Percentiles rank a stretch among this genome's conserved stretches.
Evolutionary conservation across 2,113 vertebrate species (phyloP).

Genomic region (Grammomys dolichurus): DNA sequence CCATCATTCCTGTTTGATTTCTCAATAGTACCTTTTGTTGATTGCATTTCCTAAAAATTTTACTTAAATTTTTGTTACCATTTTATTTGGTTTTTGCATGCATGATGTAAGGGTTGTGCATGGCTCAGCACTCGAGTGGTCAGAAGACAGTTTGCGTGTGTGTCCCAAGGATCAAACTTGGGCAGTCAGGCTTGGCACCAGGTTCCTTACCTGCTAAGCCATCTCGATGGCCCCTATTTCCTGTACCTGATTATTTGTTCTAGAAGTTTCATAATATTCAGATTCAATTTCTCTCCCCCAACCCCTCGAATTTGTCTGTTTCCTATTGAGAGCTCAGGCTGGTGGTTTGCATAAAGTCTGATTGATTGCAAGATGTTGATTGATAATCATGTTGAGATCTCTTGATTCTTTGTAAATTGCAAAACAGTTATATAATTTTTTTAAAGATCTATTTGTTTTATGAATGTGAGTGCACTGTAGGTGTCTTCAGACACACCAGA

Average conservation of each 20-base stretch:
- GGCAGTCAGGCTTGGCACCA: neutral
- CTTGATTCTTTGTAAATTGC: conserved; percentile 37
- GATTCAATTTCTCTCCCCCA: neutral
- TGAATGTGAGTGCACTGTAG: no score
- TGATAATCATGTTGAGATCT: conserved; percentile 8
- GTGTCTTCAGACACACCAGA: no score
- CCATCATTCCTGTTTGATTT: neutral
- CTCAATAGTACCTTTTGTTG: conserved; percentile 5
- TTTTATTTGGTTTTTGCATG: neutral
- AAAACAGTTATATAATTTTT: conserved; percentile 31
- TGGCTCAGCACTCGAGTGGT: neutral
- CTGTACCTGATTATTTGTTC: neutral
- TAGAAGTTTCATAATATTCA: neutral
- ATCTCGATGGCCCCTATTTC: neutral
- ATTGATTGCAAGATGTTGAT: neutral
- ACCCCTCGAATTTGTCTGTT: neutral
- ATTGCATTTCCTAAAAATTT: conserved; percentile 1
- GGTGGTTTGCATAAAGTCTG: neutral
- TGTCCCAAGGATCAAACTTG: neutral
- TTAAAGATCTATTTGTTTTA: no score
- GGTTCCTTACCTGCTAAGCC: neutral
- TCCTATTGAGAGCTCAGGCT: neutral
- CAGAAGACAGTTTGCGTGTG: neutral
- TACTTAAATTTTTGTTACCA: neutral
- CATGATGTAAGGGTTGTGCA: neutral